Conservation (phyloP, 2,113 vertebrate genomes). For the Neopipo cinnamomea region DNA sequence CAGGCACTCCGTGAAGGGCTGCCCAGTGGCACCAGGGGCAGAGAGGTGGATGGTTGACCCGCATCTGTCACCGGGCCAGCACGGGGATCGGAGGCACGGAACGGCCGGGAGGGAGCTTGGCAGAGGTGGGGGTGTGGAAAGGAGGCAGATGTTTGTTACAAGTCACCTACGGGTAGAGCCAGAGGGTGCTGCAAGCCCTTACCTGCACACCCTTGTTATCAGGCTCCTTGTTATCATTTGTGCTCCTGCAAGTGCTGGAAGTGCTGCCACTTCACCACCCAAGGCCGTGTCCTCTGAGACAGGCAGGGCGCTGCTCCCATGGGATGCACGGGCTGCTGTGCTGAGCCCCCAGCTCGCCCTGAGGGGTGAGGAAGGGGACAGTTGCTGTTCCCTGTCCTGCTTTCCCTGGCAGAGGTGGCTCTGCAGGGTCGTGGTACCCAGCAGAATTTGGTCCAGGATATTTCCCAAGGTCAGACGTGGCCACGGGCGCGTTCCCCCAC, state of each 20-base stretch:
- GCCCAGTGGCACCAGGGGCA: background rate
- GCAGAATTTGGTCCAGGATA: background rate
- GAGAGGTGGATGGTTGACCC: background rate
- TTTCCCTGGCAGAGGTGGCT: background rate
- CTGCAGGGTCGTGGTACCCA: accelerated
- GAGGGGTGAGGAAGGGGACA: background rate
- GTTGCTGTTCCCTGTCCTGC: background rate
- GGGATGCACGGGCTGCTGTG: accelerated
- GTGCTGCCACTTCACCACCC: accelerated
- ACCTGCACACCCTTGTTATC: background rate
- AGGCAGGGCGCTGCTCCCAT: accelerated
- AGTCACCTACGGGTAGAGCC: background rate
- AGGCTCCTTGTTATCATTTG: background rate
- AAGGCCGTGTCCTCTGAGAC: accelerated
- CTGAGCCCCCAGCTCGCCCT: accelerated
- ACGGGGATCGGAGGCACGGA: accelerated
- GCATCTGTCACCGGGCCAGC: background rate
- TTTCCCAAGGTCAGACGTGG: background rate
- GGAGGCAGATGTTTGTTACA: background rate
- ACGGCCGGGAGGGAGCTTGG: background rate
- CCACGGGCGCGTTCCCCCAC: accelerated
- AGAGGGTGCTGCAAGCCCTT: background rate
- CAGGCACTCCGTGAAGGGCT: background rate
- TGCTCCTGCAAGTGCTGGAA: background rate
- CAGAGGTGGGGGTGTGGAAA: background rate